These are phyloP conservation scores for Nothocercus julius DNA, from an alignment of 2,113 vertebrate genomes.

Conservation along the genomic window DNA sequence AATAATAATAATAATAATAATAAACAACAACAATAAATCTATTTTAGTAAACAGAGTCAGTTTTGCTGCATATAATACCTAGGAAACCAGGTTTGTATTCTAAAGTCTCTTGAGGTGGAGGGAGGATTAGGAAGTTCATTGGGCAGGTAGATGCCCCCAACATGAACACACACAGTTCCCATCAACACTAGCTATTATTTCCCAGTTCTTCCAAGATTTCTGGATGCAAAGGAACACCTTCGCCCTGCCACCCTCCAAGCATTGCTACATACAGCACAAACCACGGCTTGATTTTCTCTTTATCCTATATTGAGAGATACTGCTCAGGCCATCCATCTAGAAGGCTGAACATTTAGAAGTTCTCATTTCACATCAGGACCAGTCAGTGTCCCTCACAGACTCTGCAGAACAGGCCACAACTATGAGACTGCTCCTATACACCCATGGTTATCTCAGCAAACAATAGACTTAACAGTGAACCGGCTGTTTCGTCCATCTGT, in stretches of 20 bases:
- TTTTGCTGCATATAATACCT: background rate
- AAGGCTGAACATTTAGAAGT: background rate
- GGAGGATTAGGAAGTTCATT: background rate
- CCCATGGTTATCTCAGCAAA: background rate
- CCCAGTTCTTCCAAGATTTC: background rate
- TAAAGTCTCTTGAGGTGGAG: background rate
- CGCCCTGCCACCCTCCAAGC: background rate
- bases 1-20: background rate
- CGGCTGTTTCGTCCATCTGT: background rate
- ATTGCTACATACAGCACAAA: background rate
- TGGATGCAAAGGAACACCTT: background rate
- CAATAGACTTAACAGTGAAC: background rate
- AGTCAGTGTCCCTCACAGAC: background rate
- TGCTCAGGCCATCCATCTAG: background rate
- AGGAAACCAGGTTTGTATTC: background rate
- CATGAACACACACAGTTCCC: background rate
- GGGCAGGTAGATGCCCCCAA: background rate
- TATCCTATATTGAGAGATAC: accelerated
- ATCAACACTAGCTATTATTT: background rate
- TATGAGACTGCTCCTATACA: background rate
- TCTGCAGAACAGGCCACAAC: background rate
- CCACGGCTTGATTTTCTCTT: background rate
- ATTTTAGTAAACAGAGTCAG: background rate
- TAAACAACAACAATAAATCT: no score
- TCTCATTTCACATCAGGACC: background rate